A percentile compares a stretch with the other conserved stretches of the same genome.
These are phyloP conservation scores for Neosalanx taihuensis DNA, from an alignment of 2,797 vertebrate genomes.

Conservation along the genomic window DNA sequence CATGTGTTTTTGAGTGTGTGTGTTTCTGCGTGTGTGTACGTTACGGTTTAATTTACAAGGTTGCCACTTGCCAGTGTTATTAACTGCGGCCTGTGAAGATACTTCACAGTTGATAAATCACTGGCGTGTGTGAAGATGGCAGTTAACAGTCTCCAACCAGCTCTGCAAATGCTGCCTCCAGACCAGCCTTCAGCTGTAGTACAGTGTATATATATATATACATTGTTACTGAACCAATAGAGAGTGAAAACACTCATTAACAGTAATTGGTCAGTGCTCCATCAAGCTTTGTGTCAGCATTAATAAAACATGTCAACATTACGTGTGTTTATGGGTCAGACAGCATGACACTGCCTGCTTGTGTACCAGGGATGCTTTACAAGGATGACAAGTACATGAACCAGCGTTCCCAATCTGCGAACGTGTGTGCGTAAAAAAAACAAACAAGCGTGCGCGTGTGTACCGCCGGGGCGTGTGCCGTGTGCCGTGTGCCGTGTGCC, in stretches of 20 bases:
- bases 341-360: slow-evolving; percentile 31
- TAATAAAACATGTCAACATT: slow-evolving; percentile 17
- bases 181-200: slow-evolving; percentile 11
- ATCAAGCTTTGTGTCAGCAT: slow-evolving; percentile 10
- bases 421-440: slow-evolving; percentile 10
- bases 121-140: slow-evolving; percentile 51
- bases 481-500: background rate
- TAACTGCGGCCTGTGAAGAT: slow-evolving; percentile 52
- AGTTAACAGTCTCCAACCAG: slow-evolving; percentile 7
- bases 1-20: background rate
- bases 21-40: background rate
- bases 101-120: slow-evolving; percentile 62
- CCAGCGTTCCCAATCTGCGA: background rate
- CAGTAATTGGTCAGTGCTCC: no score
- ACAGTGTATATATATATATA: slow-evolving; percentile 15
- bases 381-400: slow-evolving; percentile 12
- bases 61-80: slow-evolving; percentile 47
- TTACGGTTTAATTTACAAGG: slow-evolving; percentile 47
- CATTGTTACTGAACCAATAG: background rate
- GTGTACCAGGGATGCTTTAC: slow-evolving; percentile 26
- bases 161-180: slow-evolving; percentile 16
- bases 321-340: slow-evolving; percentile 25
- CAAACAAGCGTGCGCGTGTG: slow-evolving; percentile 26
- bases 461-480: slow-evolving; percentile 4
- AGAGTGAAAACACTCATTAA: no score